Conservation (phyloP, 2,888 invertebrate genomes). For the Petrophora chlorosata region DNA sequence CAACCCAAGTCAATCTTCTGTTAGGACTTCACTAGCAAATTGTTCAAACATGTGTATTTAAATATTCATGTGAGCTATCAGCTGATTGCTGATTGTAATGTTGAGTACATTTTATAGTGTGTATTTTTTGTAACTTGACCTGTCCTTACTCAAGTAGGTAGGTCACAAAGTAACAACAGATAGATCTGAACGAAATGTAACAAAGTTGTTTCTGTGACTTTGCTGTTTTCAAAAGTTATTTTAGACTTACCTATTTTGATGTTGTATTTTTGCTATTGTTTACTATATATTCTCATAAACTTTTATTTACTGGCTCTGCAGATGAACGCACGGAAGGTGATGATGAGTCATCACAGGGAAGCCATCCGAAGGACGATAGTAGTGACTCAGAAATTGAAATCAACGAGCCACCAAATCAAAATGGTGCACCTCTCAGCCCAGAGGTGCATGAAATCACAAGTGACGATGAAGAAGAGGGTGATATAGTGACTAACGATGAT, state of each 20-base stretch:
- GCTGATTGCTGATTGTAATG: conserved; percentile 27
- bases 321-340: conserved; percentile 80
- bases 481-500: conserved; percentile 80
- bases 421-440: conserved; percentile 67
- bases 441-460: conserved; percentile 83
- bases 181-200: background rate
- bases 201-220: too few relatives aligned
- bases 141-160: conserved; percentile 11
- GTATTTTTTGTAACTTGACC: conserved; percentile 13
- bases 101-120: background rate
- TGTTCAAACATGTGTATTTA: conserved; percentile 16
- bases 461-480: conserved; percentile 83
- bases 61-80: conserved; percentile 19
- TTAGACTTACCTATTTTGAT: too few relatives aligned
- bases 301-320: conserved; percentile 47
- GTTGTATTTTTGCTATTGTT: background rate
- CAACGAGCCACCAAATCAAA: conserved; percentile 70
- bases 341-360: conserved; percentile 79
- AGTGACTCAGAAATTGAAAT: conserved; percentile 72
- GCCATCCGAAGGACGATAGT: conserved; percentile 75
- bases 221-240: background rate
- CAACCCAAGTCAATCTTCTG: conserved; percentile 39
- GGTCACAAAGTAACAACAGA: conserved; percentile 2
- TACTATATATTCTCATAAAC: conserved; percentile 35
- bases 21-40: conserved; percentile 28